phyloP scores from a whole-genome alignment of 2,113 vertebrate species.

The Mystacornis crossleyi region DNA sequence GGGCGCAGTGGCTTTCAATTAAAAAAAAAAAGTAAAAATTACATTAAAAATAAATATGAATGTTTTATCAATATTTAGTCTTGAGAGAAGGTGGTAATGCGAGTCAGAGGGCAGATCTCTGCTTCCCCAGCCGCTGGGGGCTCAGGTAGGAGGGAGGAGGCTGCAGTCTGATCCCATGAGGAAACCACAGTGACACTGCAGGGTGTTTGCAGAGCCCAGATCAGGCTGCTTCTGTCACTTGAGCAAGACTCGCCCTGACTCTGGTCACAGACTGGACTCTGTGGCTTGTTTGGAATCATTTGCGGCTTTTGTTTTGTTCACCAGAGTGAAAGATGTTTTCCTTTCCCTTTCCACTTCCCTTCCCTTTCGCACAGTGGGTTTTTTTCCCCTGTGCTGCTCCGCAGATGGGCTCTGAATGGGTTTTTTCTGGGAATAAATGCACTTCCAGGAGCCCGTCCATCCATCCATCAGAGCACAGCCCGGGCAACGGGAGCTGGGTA shows the following conservation, averaged over 20 bases:
- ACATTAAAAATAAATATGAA: accelerated
- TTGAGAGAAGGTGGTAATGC: neutral
- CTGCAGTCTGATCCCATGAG: neutral
- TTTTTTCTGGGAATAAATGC: neutral
- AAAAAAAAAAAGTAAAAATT: neutral
- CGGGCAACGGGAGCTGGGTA: accelerated
- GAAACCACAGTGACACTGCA: accelerated
- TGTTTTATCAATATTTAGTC: neutral
- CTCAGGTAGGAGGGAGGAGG: neutral
- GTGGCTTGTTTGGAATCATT: neutral
- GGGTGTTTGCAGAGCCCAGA: neutral
- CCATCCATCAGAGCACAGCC: accelerated
- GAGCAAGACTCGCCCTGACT: accelerated
- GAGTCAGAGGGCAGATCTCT: too few relatives aligned
- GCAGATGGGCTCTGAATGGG: neutral
- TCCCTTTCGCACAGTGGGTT: neutral
- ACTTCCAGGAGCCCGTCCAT: too few relatives aligned
- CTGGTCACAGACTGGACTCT: neutral
- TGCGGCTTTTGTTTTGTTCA: neutral
- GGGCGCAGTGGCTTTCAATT: neutral
- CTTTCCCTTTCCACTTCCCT: neutral
- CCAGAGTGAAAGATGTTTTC: neutral
- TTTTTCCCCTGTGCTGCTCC: accelerated
- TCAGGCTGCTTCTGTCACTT: neutral
- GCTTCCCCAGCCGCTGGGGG: neutral